phyloP scores from a whole-genome alignment of 1,140 invertebrate genomes.

The Caenorhabditis briggsae region DNA sequence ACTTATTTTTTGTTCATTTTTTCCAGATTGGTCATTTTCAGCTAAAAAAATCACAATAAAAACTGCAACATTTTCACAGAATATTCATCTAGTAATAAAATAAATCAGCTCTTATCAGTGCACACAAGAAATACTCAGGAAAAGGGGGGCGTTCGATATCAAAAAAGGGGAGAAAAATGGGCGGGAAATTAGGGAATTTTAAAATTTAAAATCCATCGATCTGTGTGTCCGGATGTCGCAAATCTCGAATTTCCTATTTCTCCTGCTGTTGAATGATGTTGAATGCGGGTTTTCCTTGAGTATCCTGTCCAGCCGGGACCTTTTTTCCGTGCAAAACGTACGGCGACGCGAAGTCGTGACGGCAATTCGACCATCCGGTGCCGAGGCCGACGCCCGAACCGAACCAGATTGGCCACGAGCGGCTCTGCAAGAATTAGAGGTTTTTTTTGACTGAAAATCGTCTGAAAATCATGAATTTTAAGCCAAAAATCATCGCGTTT shows the following conservation, averaged over 20 bases:
- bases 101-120: too few relatives aligned
- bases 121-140: too few relatives aligned
- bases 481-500: background rate
- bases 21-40: too few relatives aligned
- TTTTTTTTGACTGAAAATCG: background rate
- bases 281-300: conserved; percentile 32
- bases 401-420: conserved; percentile 78
- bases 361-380: conserved; percentile 81
- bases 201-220: too few relatives aligned
- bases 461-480: background rate
- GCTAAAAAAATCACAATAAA: too few relatives aligned
- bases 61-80: too few relatives aligned
- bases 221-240: too few relatives aligned
- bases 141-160: too few relatives aligned
- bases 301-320: conserved; percentile 65
- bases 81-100: too few relatives aligned
- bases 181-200: too few relatives aligned
- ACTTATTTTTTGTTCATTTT: too few relatives aligned
- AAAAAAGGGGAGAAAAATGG: too few relatives aligned
- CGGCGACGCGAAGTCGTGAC: conserved; percentile 79
- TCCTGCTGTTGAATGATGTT: conserved; percentile 21
- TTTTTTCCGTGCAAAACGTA: conserved; percentile 75
- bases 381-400: conserved; percentile 79
- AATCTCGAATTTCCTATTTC: background rate
- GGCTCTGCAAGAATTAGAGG: conserved; percentile 65